A percentile compares a stretch with the other conserved stretches of the same genome.
phyloP scores from a whole-genome alignment of 1,140 invertebrate species.

The Drosophila busckii region DNA sequence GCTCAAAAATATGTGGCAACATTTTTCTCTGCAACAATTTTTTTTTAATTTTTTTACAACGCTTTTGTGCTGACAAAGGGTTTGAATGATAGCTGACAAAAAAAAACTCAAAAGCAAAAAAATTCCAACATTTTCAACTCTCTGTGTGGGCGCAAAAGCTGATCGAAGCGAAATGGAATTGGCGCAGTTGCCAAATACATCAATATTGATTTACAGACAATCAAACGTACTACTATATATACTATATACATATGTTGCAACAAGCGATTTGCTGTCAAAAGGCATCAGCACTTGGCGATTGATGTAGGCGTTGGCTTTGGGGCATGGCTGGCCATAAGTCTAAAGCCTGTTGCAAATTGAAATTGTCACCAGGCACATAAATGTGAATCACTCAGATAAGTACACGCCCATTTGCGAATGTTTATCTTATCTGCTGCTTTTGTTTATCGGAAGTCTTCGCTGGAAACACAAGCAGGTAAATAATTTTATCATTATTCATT shows the following conservation, averaged over 20 bases:
- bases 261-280: constrained; percentile 32
- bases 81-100: constrained; percentile 58
- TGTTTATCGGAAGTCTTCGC: too few relatives aligned
- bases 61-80: constrained; percentile 54
- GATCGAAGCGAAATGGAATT: constrained; percentile 10
- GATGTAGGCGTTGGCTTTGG: not conserved
- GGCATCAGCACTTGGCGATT: constrained; percentile 13
- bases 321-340: constrained; percentile 16
- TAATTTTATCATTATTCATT: too few relatives aligned
- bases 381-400: too few relatives aligned
- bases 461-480: too few relatives aligned
- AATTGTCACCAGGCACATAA: too few relatives aligned
- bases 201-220: constrained; percentile 41
- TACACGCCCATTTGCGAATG: too few relatives aligned
- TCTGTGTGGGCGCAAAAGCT: not conserved
- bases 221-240: too few relatives aligned
- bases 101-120: constrained; percentile 43
- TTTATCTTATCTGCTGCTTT: too few relatives aligned
- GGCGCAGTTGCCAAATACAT: not conserved
- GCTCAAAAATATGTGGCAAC: constrained; percentile 16
- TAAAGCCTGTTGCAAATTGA: constrained; percentile 9
- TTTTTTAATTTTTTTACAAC: constrained; percentile 60
- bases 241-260: constrained; percentile 31
- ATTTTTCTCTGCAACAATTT: constrained; percentile 41
- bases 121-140: constrained; percentile 56